Conservation (phyloP, 2,797 vertebrate genomes). For the Lepilemur septentrionalis region DNA sequence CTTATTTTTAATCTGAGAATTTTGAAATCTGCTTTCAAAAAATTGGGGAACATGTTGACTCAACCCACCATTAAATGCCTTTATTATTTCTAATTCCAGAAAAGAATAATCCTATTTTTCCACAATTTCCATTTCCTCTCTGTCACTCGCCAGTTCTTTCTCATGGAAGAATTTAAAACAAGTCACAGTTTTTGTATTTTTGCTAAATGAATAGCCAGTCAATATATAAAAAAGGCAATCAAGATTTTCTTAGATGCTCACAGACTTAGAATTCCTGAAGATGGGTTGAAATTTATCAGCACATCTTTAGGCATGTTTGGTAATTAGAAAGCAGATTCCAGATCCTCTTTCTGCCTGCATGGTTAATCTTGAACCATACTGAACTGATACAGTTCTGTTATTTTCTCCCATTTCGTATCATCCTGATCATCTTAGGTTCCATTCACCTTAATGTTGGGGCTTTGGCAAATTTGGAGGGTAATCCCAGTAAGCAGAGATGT, state of each 20-base stretch:
- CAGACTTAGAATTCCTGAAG: background rate
- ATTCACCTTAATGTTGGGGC: background rate
- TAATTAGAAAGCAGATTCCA: background rate
- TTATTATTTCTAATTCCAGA: background rate
- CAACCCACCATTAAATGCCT: background rate
- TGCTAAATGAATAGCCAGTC: background rate
- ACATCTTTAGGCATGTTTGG: background rate
- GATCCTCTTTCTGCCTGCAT: background rate
- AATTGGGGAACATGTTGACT: background rate
- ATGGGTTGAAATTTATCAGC: background rate
- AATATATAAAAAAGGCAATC: background rate
- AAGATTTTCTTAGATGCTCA: background rate
- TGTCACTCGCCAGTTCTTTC: background rate
- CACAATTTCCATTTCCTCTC: background rate
- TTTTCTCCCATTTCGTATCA: background rate
- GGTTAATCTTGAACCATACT: background rate
- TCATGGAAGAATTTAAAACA: conserved; percentile 4
- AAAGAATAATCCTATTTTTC: background rate
- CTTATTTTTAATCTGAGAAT: background rate
- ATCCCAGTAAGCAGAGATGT: background rate
- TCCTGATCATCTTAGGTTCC: background rate
- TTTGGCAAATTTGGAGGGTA: background rate
- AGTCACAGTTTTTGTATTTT: background rate
- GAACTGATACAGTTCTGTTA: background rate
- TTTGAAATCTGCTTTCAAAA: conserved; percentile 1